These are phyloP conservation scores for Blennius ocellaris DNA, from an alignment of 2,113 vertebrate species.

Conservation along the genomic window DNA sequence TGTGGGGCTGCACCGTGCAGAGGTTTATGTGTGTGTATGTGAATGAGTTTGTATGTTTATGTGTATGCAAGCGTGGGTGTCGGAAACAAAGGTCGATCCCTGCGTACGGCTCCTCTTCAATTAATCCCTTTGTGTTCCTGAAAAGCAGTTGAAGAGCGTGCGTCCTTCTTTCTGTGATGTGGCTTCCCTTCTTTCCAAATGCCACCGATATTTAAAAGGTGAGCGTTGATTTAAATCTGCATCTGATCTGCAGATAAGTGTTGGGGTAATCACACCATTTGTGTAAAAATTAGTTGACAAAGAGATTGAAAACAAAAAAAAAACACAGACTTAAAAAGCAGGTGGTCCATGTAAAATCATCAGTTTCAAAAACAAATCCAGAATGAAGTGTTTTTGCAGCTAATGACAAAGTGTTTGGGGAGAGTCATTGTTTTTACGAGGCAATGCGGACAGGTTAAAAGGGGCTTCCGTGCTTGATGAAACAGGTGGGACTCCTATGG, in stretches of 20 bases:
- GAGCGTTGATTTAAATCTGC: slow-evolving; percentile 39
- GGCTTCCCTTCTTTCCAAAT: not conserved
- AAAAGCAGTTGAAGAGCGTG: slow-evolving; percentile 42
- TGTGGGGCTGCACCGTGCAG: slow-evolving; percentile 42
- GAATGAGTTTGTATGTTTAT: not conserved
- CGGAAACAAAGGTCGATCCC: slow-evolving; percentile 54
- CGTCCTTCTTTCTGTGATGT: slow-evolving; percentile 5
- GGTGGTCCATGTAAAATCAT: slow-evolving; percentile 32
- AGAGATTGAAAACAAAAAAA: not conserved
- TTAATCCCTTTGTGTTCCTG: slow-evolving; percentile 58
- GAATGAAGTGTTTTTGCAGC: slow-evolving; percentile 22
- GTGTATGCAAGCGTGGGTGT: slow-evolving; percentile 21
- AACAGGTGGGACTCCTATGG: slow-evolving; percentile 78
- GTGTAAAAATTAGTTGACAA: slow-evolving; percentile 25
- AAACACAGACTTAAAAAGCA: slow-evolving; percentile 27
- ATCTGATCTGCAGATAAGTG: slow-evolving; percentile 22
- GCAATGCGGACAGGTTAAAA: slow-evolving; percentile 60
- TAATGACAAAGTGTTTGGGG: slow-evolving; percentile 23
- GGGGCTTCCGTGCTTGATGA: slow-evolving; percentile 59
- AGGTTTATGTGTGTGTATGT: slow-evolving; percentile 35
- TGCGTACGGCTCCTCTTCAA: slow-evolving; percentile 31
- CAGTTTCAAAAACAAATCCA: slow-evolving; percentile 34
- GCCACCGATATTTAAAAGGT: slow-evolving; percentile 26
- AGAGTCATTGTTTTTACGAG: slow-evolving; percentile 3
- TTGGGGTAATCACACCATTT: slow-evolving; percentile 12